phyloP scores from a whole-genome alignment of 2,888 invertebrate species.

The Macrosiphum euphorbiae region DNA sequence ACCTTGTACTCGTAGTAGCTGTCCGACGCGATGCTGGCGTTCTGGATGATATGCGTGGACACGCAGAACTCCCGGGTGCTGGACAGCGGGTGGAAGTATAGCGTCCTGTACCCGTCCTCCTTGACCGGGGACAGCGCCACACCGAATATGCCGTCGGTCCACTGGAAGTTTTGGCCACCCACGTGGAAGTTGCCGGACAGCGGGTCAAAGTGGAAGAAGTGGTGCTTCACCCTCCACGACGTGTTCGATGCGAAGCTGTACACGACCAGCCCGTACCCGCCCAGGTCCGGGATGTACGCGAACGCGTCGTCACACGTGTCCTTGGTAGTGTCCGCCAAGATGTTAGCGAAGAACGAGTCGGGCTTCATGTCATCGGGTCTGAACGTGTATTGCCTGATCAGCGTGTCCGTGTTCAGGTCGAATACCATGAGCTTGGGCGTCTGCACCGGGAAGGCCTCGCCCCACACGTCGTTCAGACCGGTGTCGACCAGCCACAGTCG shows the following conservation, averaged over 20 bases:
- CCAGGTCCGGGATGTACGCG: slow-evolving; percentile 81
- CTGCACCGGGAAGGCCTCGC: slow-evolving; percentile 75
- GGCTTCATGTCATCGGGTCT: slow-evolving; percentile 79
- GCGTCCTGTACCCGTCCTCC: slow-evolving; percentile 72
- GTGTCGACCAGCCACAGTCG: slow-evolving; percentile 86
- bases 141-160: slow-evolving; percentile 87
- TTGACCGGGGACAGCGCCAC: slow-evolving; percentile 77
- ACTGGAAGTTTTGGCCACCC: slow-evolving; percentile 84
- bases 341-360: slow-evolving; percentile 85
- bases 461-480: slow-evolving; percentile 79
- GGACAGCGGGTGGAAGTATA: slow-evolving; percentile 87
- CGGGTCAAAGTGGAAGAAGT: slow-evolving; percentile 81
- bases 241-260: slow-evolving; percentile 81
- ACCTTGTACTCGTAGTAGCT: slow-evolving; percentile 82
- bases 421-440: slow-evolving; percentile 79
- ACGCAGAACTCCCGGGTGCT: slow-evolving; percentile 86
- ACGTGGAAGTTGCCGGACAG: slow-evolving; percentile 81
- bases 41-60: slow-evolving; percentile 79
- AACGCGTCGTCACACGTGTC: slow-evolving; percentile 81
- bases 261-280: slow-evolving; percentile 82
- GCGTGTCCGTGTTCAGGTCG: slow-evolving; percentile 81
- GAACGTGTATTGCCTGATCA: slow-evolving; percentile 79
- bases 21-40: slow-evolving; percentile 79
- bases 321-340: slow-evolving; percentile 80
- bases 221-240: slow-evolving; percentile 85